These are phyloP conservation scores for Clivina fossor DNA, from an alignment of 2,888 invertebrate species.

Conservation along the genomic window DNA sequence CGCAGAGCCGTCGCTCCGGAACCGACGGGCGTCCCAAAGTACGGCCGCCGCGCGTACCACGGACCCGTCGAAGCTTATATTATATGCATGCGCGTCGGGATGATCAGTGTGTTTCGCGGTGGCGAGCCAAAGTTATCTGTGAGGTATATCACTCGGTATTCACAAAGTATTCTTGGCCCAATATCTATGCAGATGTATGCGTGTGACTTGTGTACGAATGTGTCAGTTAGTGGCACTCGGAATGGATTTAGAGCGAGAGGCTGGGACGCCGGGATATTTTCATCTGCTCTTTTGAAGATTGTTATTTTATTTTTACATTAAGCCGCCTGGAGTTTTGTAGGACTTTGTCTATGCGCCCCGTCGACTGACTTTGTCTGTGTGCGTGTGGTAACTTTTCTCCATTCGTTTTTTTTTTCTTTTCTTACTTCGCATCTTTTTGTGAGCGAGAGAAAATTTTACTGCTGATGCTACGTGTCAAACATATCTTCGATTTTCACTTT, in stretches of 20 bases:
- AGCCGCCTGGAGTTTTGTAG: conserved; percentile 19
- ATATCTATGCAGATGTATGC: conserved; percentile 38
- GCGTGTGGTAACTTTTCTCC: conserved; percentile 17
- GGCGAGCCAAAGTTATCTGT: conserved; percentile 6
- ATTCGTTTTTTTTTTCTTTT: conserved; percentile 1
- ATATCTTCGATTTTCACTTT: no score
- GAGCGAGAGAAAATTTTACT: conserved; percentile 14
- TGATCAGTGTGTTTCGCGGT: conserved; percentile 13
- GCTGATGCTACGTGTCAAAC: conserved; percentile 18
- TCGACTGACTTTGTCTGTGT: conserved; percentile 1
- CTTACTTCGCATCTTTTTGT: conserved; percentile 12
- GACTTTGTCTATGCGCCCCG: no score
- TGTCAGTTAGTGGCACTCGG: conserved; percentile 15
- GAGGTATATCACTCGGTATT: conserved; percentile 34
- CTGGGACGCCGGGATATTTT: conserved; percentile 21
- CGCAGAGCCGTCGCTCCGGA: no score
- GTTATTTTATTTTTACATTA: conserved; percentile 30
- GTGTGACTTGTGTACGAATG: conserved; percentile 37
- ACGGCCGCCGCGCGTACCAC: background rate
- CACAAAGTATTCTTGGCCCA: conserved; percentile 36
- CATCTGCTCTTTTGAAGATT: conserved; percentile 30
- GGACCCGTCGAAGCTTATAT: conserved; percentile 1
- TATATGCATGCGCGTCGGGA: conserved; percentile 7
- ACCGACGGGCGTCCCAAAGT: no score
- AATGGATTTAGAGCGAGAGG: conserved; percentile 29